Conservation (phyloP, 2,888 invertebrate genomes). For the Atrina japonica region DNA sequence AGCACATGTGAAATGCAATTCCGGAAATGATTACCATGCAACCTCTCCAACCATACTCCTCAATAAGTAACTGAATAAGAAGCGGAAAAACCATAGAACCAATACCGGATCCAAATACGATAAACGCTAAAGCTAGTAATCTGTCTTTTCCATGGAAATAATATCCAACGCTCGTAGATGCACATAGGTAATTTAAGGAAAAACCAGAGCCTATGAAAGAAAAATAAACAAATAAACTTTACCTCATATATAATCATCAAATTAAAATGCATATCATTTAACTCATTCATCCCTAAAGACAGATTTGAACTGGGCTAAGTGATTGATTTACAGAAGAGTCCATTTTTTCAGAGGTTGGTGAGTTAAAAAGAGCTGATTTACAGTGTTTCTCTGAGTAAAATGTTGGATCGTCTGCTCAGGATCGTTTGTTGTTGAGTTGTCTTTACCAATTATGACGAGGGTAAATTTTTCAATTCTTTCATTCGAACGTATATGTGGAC, state of each 20-base stretch:
- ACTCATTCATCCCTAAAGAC: too few relatives aligned
- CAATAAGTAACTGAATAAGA: constrained; percentile 4
- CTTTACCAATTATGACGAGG: too few relatives aligned
- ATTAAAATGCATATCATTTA: neutral
- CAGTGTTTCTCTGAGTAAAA: too few relatives aligned
- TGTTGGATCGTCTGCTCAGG: too few relatives aligned
- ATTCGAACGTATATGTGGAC: too few relatives aligned
- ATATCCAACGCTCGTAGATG: constrained; percentile 27
- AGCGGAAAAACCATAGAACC: constrained; percentile 19
- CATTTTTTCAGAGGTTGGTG: too few relatives aligned
- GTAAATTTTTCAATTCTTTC: too few relatives aligned
- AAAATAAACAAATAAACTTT: neutral
- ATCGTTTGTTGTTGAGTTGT: too few relatives aligned
- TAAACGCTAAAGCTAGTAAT: constrained; percentile 21
- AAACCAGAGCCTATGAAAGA: constrained; percentile 28
- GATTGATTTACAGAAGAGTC: too few relatives aligned
- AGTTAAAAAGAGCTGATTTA: too few relatives aligned
- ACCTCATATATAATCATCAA: neutral
- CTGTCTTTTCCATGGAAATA: constrained; percentile 26
- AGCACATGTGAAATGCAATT: constrained; percentile 16
- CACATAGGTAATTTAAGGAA: constrained; percentile 24
- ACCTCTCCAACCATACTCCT: constrained; percentile 34
- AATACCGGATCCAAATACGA: constrained; percentile 24
- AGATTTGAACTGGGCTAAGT: too few relatives aligned
- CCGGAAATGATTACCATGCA: constrained; percentile 30